Evolutionary conservation across 2,888 invertebrate genomes (phyloP).

Genomic region (Dasysyrphus albostriatus): DNA sequence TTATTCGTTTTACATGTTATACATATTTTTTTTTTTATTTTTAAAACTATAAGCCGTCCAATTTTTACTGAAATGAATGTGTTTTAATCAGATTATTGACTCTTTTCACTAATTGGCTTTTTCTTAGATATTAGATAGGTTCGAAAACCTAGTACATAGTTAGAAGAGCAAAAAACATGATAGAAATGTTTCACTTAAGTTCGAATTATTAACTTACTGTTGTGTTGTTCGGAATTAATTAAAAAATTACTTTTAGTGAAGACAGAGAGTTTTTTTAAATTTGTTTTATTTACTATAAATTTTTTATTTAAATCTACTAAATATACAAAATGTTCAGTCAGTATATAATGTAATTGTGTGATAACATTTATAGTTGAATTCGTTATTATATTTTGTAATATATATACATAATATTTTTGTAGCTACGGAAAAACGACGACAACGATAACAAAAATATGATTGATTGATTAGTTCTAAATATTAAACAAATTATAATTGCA

Average conservation of each 20-base stretch:
- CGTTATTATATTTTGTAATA: constrained; percentile 41
- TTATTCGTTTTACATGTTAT: constrained; percentile 43
- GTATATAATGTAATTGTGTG: constrained; percentile 63
- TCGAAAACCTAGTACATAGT: not conserved
- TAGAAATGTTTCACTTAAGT: not conserved
- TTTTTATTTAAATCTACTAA: constrained; percentile 54
- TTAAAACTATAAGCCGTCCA: not conserved
- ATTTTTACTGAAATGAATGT: not conserved
- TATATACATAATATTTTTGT: constrained; percentile 24
- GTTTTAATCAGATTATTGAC: not conserved
- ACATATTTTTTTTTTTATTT: not conserved
- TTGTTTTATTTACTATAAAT: constrained; percentile 26
- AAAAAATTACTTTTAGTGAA: constrained; percentile 58
- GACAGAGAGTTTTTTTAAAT: constrained; percentile 55
- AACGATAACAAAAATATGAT: constrained; percentile 13
- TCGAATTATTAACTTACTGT: not conserved
- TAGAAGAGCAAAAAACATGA: not conserved
- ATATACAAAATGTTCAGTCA: constrained; percentile 75
- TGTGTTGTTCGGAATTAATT: constrained; percentile 29
- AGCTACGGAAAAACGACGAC: constrained; percentile 32
- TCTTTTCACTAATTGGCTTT: not conserved
- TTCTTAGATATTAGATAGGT: not conserved
- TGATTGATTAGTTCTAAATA: not conserved
- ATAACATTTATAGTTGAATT: constrained; percentile 62
- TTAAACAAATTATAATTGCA: not conserved